Evolutionary conservation across 2,113 vertebrate genomes (phyloP).

Genomic region (Tachuris rubrigastra): DNA sequence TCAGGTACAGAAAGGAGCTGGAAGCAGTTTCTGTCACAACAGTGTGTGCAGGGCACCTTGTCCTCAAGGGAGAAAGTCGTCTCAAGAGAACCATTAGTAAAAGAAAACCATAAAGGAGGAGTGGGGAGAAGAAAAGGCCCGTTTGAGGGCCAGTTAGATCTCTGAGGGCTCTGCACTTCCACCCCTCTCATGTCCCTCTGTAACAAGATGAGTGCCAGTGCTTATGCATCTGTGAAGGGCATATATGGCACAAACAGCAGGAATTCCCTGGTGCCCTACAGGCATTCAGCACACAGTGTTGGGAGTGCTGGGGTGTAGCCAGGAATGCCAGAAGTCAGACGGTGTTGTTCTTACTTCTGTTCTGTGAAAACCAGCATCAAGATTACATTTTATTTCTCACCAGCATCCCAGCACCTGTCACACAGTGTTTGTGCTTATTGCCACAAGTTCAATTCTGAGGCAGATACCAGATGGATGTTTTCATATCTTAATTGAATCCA

Average conservation of each 20-base stretch:
- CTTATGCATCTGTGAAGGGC: neutral
- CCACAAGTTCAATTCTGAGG: neutral
- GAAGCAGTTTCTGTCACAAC: neutral
- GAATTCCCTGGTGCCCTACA: neutral
- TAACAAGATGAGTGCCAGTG: neutral
- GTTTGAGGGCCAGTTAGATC: neutral
- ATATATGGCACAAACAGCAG: neutral
- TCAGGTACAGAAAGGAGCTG: neutral
- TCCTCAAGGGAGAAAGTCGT: neutral
- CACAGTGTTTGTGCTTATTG: neutral
- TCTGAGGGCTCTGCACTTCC: neutral
- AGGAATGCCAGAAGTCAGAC: neutral
- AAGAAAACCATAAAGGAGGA: neutral
- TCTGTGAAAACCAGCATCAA: neutral
- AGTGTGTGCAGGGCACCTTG: neutral
- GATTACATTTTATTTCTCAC: neutral
- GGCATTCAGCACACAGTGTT: neutral
- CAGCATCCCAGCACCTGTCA: neutral
- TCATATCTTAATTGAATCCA: neutral
- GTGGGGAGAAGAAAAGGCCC: neutral
- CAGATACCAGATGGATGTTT: neutral
- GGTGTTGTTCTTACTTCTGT: neutral
- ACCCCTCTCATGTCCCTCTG: neutral
- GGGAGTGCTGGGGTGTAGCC: neutral
- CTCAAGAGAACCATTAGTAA: neutral